A percentile compares a stretch with the other conserved stretches of the same genome.
phyloP scores from a whole-genome alignment of 2,888 invertebrate species.

The Fissipunctia ypsillon region DNA sequence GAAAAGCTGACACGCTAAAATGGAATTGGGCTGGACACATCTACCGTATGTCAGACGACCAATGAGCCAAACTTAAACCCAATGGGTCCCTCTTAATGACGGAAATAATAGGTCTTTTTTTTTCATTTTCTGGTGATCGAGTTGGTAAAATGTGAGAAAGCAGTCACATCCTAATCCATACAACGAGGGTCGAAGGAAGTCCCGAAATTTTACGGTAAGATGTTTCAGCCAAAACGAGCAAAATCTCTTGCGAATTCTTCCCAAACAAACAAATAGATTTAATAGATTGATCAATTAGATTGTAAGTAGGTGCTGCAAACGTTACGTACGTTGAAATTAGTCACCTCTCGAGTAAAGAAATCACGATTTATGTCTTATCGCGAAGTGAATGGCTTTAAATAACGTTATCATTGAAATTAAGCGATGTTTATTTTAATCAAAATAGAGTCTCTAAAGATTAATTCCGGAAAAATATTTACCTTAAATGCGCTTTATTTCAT shows the following conservation, averaged over 20 bases:
- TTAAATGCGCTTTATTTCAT: neutral
- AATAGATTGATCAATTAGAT: too few relatives aligned
- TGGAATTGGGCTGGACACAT: too few relatives aligned
- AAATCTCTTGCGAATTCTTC: too few relatives aligned
- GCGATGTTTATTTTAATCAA: neutral
- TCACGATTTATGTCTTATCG: conserved; percentile 9
- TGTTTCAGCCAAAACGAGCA: too few relatives aligned
- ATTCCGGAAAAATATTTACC: conserved; percentile 8
- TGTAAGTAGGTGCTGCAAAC: too few relatives aligned
- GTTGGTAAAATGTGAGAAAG: conserved; percentile 5
- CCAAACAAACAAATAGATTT: too few relatives aligned
- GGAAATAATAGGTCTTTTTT: neutral
- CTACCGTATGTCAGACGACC: too few relatives aligned
- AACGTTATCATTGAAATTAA: neutral
- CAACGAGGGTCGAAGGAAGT: neutral
- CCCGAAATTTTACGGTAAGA: neutral
- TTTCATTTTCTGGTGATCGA: neutral
- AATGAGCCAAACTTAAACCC: too few relatives aligned
- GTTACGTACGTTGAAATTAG: neutral
- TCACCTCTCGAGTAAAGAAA: neutral
- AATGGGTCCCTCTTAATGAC: too few relatives aligned
- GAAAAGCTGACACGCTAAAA: too few relatives aligned
- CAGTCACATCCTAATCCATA: neutral
- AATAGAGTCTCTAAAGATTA: neutral
- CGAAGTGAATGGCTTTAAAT: conserved; percentile 20